phyloP scores from a whole-genome alignment of 2,888 invertebrate genomes.

The Steinernema scapterisci region DNA sequence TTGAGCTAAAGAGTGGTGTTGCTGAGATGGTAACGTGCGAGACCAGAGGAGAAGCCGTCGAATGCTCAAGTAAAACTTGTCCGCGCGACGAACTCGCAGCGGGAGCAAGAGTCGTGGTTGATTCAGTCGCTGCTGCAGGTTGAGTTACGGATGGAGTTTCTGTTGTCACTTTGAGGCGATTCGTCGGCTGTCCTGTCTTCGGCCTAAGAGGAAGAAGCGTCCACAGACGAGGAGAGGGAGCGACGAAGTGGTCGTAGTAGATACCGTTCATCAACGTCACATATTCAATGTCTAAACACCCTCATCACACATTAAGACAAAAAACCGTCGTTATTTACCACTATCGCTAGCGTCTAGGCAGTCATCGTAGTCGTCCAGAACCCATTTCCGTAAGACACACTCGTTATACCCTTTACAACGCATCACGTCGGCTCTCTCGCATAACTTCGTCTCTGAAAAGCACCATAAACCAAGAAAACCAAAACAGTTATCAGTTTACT shows the following conservation, averaged over 20 bases:
- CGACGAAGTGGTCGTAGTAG: slow-evolving; percentile 12
- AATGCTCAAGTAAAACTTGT: not conserved
- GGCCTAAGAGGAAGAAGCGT: slow-evolving; percentile 6
- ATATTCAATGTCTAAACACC: slow-evolving; percentile 38
- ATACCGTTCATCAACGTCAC: slow-evolving; percentile 29
- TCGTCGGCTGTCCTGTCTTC: not conserved
- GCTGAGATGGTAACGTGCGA: not conserved
- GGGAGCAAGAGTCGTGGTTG: not conserved
- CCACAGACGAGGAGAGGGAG: not conserved
- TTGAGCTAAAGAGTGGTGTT: not conserved
- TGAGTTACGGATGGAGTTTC: not conserved
- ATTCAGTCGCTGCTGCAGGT: not conserved
- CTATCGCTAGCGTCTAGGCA: slow-evolving; percentile 65
- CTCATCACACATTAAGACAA: too few species aligned
- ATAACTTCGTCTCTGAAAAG: slow-evolving; percentile 60
- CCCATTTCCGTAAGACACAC: slow-evolving; percentile 62
- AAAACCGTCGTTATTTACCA: slow-evolving; percentile 41
- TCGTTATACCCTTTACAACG: slow-evolving; percentile 66
- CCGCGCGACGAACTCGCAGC: not conserved
- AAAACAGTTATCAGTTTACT: slow-evolving; percentile 38
- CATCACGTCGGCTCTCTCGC: slow-evolving; percentile 52
- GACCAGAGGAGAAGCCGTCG: not conserved
- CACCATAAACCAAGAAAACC: not conserved
- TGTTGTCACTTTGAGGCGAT: not conserved
- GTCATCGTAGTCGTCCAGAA: slow-evolving; percentile 60